A percentile compares a stretch with the other conserved stretches of the same genome.
Evolutionary conservation across 2,888 invertebrate species (phyloP).

Genomic region (Willowsia nigromaculata): DNA sequence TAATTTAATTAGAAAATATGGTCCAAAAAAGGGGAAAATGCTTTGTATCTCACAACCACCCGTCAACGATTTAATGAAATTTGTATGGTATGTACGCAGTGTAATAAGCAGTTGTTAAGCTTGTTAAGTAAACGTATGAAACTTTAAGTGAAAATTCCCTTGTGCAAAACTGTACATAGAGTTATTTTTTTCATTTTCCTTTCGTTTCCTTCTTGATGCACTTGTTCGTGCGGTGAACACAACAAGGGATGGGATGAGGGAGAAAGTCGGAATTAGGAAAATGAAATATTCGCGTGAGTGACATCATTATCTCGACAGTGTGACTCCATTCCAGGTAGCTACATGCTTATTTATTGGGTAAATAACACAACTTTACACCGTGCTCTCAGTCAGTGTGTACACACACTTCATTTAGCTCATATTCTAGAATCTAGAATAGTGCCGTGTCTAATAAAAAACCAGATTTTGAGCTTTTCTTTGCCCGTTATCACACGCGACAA

Average conservation of each 20-base stretch:
- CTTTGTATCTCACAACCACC: not conserved
- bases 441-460: too few relatives aligned
- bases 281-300: conserved; percentile 52
- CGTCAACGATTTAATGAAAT: not conserved
- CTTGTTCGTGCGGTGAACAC: not conserved
- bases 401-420: not conserved
- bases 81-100: not conserved
- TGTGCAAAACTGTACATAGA: too few relatives aligned
- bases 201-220: not conserved
- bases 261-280: conserved; percentile 32
- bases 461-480: not conserved
- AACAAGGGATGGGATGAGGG: not conserved
- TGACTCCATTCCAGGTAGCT: conserved; percentile 31
- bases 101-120: too few relatives aligned
- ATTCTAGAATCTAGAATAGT: not conserved
- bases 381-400: not conserved
- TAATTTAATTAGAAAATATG: not conserved
- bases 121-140: too few relatives aligned
- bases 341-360: conserved; percentile 15
- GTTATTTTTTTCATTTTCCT: not conserved
- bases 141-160: too few relatives aligned
- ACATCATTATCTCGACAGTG: conserved; percentile 33
- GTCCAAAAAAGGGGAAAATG: not conserved
- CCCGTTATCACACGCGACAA: not conserved
- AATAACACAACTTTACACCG: not conserved